Conservation (phyloP, 2,888 invertebrate species). For the Mythimna impura region DNA sequence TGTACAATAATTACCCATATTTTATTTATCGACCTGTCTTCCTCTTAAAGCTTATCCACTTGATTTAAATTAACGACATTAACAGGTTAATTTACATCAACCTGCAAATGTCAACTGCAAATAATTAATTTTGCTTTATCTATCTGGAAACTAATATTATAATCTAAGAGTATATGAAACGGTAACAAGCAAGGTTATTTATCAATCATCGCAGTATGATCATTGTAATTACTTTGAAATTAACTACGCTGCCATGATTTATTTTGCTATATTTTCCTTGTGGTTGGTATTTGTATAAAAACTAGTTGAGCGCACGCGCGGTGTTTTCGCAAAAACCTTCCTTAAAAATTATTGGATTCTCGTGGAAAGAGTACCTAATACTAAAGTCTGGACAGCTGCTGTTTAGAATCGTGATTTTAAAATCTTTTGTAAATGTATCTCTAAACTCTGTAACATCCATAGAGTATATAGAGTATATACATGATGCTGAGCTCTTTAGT, state of each 20-base stretch:
- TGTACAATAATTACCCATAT: neutral
- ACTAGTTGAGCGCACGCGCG: constrained; percentile 15
- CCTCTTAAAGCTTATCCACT: constrained; percentile 19
- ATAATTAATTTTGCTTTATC: constrained; percentile 53
- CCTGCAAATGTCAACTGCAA: constrained; percentile 51
- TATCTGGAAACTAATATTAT: constrained; percentile 47
- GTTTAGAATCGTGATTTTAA: neutral
- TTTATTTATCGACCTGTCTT: neutral
- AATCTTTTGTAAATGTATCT: neutral
- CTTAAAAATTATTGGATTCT: constrained; percentile 10
- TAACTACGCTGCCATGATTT: constrained; percentile 48
- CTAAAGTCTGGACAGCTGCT: constrained; percentile 11
- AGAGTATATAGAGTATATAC: too few species aligned
- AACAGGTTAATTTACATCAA: constrained; percentile 53
- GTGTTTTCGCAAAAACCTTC: constrained; percentile 23
- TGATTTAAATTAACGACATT: constrained; percentile 33
- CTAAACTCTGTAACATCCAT: too few species aligned
- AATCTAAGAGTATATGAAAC: constrained; percentile 53
- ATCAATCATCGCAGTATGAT: constrained; percentile 61
- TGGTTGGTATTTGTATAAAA: constrained; percentile 48
- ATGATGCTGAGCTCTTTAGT: too few species aligned
- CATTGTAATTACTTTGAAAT: constrained; percentile 57
- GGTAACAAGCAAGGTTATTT: constrained; percentile 58
- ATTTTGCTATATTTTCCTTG: constrained; percentile 59
- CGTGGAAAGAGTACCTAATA: neutral